These are phyloP conservation scores for Sitobion miscanthi DNA, from an alignment of 1,140 invertebrate genomes.

Conservation along the genomic window DNA sequence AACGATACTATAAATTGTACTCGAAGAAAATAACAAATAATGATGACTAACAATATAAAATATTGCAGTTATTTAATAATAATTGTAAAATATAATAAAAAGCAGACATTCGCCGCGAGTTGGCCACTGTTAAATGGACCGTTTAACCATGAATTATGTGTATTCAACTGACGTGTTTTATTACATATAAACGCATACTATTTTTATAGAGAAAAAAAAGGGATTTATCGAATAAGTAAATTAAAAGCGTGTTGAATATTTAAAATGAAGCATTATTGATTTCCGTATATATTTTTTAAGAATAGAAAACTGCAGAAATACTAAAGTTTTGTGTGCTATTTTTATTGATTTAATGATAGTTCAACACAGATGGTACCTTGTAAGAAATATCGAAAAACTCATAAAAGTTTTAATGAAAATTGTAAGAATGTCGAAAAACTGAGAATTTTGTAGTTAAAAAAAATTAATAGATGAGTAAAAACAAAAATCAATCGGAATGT, in stretches of 20 bases:
- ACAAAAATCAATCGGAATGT: background rate
- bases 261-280: background rate
- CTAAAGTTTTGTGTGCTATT: background rate
- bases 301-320: background rate
- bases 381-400: background rate
- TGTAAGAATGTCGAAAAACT: background rate
- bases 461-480: background rate
- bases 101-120: background rate
- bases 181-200: background rate
- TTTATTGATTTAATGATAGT: background rate
- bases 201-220: background rate
- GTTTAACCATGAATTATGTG: background rate
- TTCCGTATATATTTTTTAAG: background rate
- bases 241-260: background rate
- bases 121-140: background rate
- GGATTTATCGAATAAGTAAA: background rate
- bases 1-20: background rate
- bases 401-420: background rate
- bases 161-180: background rate
- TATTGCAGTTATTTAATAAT: conserved; percentile 3
- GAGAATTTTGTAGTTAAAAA: background rate
- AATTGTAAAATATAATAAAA: background rate
- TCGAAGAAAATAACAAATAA: background rate
- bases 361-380: background rate
- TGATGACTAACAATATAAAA: background rate